phyloP scores from a whole-genome alignment of 2,888 invertebrate genomes.

The Agonum fuliginosum region DNA sequence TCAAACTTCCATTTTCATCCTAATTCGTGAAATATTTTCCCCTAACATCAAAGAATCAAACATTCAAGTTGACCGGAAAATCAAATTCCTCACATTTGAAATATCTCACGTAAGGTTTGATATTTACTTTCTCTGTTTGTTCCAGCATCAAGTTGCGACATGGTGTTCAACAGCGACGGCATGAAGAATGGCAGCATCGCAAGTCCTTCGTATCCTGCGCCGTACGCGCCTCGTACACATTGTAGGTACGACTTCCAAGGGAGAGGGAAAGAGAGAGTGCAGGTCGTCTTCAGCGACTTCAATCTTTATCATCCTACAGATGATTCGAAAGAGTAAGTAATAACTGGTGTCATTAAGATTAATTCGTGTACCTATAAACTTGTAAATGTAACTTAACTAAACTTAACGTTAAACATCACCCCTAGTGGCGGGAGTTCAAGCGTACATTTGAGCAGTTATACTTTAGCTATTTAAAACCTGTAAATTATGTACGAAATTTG shows the following conservation, averaged over 20 bases:
- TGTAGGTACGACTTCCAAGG: slow-evolving; percentile 95
- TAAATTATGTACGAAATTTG: no score
- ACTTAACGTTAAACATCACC: no score
- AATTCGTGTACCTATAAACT: no score
- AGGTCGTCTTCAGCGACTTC: slow-evolving; percentile 90
- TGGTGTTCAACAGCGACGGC: slow-evolving; percentile 85
- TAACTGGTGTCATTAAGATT: background rate
- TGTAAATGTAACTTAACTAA: no score
- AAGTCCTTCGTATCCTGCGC: slow-evolving; percentile 89
- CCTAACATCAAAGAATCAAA: no score
- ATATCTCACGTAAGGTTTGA: slow-evolving; percentile 55
- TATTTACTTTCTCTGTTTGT: no score
- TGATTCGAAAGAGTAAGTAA: slow-evolving; percentile 79
- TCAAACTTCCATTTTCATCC: no score
- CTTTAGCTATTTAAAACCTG: no score
- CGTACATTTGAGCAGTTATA: no score
- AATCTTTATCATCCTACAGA: slow-evolving; percentile 82
- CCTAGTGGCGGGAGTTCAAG: no score
- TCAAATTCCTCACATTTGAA: slow-evolving; percentile 1
- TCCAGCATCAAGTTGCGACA: slow-evolving; percentile 86
- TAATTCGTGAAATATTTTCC: no score
- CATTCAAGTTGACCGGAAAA: no score
- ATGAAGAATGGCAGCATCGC: slow-evolving; percentile 88
- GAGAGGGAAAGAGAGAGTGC: slow-evolving; percentile 87
- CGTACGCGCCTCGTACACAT: slow-evolving; percentile 86